Conservation (phyloP, 2,888 invertebrate species). For the Trachelus tabidus region DNA sequence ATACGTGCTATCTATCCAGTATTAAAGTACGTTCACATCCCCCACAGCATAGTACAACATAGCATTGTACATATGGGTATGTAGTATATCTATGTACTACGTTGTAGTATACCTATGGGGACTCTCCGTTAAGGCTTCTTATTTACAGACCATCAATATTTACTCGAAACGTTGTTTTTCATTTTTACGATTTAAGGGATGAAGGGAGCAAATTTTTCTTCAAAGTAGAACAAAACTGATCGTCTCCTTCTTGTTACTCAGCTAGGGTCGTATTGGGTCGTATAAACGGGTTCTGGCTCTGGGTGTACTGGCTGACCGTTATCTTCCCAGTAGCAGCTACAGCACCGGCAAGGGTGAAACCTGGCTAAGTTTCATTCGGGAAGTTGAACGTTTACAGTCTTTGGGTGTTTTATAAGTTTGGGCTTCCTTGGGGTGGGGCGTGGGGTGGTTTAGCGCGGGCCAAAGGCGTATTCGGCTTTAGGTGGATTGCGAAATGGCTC, state of each 20-base stretch:
- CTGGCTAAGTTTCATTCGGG: slow-evolving; percentile 17
- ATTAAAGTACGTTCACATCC: not conserved
- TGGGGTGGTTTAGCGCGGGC: slow-evolving; percentile 5
- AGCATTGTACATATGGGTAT: not conserved
- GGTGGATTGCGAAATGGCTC: slow-evolving; percentile 38
- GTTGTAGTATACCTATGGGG: not conserved
- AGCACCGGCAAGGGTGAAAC: not conserved
- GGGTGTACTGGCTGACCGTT: not conserved
- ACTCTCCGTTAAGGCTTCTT: not conserved
- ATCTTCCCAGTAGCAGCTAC: not conserved
- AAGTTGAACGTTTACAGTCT: slow-evolving; percentile 25
- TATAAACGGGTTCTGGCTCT: not conserved
- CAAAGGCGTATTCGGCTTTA: slow-evolving; percentile 28
- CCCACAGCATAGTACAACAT: not conserved
- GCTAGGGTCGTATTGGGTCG: not conserved
- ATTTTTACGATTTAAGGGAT: not conserved
- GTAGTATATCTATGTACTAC: not conserved
- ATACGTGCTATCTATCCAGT: not conserved
- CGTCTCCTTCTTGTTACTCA: not conserved
- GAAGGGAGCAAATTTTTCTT: not conserved
- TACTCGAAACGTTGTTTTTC: not conserved
- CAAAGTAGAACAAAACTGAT: not conserved
- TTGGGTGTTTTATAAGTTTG: slow-evolving; percentile 16
- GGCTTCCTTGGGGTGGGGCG: not conserved
- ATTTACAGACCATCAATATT: not conserved